Evolutionary conservation across 1,140 invertebrate genomes (phyloP).

Genomic region (Oedothorax gibbosus): DNA sequence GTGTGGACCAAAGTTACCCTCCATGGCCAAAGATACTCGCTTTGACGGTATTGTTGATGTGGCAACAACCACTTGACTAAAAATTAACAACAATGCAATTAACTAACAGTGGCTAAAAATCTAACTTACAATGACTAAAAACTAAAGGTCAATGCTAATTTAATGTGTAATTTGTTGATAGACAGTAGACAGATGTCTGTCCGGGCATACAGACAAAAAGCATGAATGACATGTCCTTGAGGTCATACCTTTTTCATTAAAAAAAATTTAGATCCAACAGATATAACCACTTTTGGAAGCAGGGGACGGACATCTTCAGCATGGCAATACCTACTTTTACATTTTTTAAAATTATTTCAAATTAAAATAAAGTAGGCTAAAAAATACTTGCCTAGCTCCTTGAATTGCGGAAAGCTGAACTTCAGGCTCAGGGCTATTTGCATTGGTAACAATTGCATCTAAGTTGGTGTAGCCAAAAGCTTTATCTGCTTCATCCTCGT

Average conservation of each 20-base stretch:
- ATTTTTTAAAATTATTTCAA: neutral
- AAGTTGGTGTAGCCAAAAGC: slow-evolving; percentile 67
- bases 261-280: neutral
- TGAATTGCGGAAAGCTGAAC: slow-evolving; percentile 78
- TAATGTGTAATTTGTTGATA: neutral
- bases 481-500: slow-evolving; percentile 73
- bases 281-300: neutral
- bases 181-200: too few relatives aligned
- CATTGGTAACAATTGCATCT: slow-evolving; percentile 68
- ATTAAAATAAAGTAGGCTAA: too few relatives aligned
- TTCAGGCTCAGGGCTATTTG: slow-evolving; percentile 75
- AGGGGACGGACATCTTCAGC: neutral
- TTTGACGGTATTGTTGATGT: too few relatives aligned
- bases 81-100: too few relatives aligned
- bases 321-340: neutral
- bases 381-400: slow-evolving; percentile 70
- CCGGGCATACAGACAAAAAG: neutral
- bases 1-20: too few relatives aligned
- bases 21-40: too few relatives aligned
- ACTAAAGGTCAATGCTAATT: too few relatives aligned
- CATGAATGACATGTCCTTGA: neutral
- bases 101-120: too few relatives aligned
- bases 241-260: neutral
- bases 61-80: too few relatives aligned
- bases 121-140: too few relatives aligned